Evolutionary conservation across 2,888 invertebrate genomes (phyloP), one percentile per base, ranked within the genome.

Genomic region (Athalia cordata): DNA sequence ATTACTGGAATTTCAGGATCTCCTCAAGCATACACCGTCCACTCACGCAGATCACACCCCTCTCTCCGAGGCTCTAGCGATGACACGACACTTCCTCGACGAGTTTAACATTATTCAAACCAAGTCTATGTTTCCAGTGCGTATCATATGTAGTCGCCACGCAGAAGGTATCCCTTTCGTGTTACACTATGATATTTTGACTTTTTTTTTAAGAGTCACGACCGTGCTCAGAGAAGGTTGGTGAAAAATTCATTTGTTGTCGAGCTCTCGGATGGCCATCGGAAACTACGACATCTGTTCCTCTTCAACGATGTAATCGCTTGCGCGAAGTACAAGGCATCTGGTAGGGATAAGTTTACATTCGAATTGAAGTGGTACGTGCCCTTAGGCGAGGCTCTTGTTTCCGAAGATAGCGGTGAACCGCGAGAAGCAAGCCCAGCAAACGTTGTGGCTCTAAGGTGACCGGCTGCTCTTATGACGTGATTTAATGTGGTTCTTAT

Each of bases 171-270:
- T 29, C 29, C 29, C 29, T 29, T 29, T 29, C 2, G 29, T 29
- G 29, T 29, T 29, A 29, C 29, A 29, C 29, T 29, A 29, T 29
- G 29, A 29, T 29, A 52, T 67, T 57, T 47, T 67, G 9, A 45
- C 57, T 11, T n/a, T 55, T 62, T 15, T 57, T 89, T 89, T 13
- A 88, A 95, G 95, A 94, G 94, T 84, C 93, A 94, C 68, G 96
- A 96, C 86, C 92, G 96, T 83, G 95, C 96, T 79, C 95, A 97
- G 88, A 93, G 97, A 81, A 94, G 97, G 88, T 93, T 98, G 86
- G 97, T 98, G 49, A 98, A 97, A 90, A 98, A 98, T 90, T 97
- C 98, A 0, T 97, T 98, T 88, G 96, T 98, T 81, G 98, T 98
- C 43, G 98, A 98, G 91, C 92, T 96, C 78, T 95, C 96, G 4